Evolutionary conservation across 1,140 invertebrate species (phyloP).

Genomic region (Tyrophagus putrescentiae): DNA sequence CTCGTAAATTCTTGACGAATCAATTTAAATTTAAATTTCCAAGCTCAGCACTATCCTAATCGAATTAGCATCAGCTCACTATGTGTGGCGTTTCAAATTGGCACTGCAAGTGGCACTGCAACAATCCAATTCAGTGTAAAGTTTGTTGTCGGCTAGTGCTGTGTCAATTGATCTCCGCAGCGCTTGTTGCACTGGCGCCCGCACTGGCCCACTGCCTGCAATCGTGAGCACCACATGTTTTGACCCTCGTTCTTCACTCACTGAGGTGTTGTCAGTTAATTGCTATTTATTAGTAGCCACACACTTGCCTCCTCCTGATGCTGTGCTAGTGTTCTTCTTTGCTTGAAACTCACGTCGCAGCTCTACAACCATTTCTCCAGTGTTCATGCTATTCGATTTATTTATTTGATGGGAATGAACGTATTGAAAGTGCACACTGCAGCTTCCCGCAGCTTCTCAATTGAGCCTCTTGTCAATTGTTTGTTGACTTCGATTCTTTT

Average conservation of each 20-base stretch:
- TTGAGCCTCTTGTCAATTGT: too few species aligned
- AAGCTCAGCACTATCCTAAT: too few species aligned
- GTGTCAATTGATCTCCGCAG: slow-evolving; percentile 2
- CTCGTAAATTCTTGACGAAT: slow-evolving; percentile 1
- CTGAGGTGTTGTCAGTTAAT: slow-evolving; percentile 8
- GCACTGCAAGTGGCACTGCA: not conserved
- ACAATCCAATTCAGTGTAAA: not conserved
- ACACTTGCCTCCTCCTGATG: not conserved
- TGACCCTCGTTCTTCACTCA: not conserved
- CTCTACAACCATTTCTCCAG: too few species aligned
- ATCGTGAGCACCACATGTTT: not conserved
- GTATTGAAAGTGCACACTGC: too few species aligned
- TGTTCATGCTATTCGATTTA: too few species aligned
- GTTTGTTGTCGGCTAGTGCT: not conserved
- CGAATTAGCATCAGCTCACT: not conserved
- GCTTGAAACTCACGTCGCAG: too few species aligned
- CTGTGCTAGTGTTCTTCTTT: too few species aligned
- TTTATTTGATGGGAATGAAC: too few species aligned
- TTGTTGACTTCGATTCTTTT: too few species aligned
- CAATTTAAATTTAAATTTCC: slow-evolving; percentile 7
- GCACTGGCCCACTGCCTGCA: not conserved
- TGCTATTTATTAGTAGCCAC: slow-evolving; percentile 2
- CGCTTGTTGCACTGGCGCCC: not conserved
- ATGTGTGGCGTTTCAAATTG: not conserved
- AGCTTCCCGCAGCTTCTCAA: too few species aligned